Base-by-base conservation (phyloP, 2,113 vertebrate genomes). In the Calcarius ornatus region DNA sequence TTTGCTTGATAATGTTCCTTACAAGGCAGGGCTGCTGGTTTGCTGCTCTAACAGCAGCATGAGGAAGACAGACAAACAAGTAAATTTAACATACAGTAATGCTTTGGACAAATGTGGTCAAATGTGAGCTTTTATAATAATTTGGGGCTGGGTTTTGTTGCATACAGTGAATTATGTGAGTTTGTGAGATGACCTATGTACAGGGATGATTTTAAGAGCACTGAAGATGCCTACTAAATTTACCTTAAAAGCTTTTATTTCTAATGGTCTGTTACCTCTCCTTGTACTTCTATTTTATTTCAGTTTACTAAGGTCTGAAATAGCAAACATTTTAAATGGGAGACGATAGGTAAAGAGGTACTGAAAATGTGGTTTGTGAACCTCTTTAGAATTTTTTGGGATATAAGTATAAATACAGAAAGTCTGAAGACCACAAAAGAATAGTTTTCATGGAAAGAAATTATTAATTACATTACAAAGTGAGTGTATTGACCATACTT, bases 161-260 rank as follows among this genome's bases (percentile, higher is more conserved):
- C 17, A 25, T 30, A 21, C 5, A 28, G 2, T 57, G 17, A 68
- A 72, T n/a, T 48, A 20, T 0, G 0, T 25, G 12, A 72, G 8
- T 69, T 88, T 86, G 48, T 78, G 56, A 64, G n/a, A 48, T 79
- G 33, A 59, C 21, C 14, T 70, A 15, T 35, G 9, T 47, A 33
- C 5, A 43, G 30, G 31, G 4, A 6, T 59, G 38, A 37, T 72
- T 71, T 72, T 47, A 64, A 79, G 31, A 75, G 33, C 20, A 8
- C 8, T 79, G 25, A 31, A 66, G 51, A 42, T 45, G 23, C 22
- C 31, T 66, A 5, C 57, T 83, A 45, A 83, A 48, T 16, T 70
- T 59, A 23, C 3, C n/a, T 71, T 69, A 37, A 71, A 85, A 35
- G 11, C 16, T 40, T 64, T 45, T 63, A 2, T 42, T 65, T 42